phyloP scores from a whole-genome alignment of 1,140 invertebrate genomes.

The Aplysia californica region DNA sequence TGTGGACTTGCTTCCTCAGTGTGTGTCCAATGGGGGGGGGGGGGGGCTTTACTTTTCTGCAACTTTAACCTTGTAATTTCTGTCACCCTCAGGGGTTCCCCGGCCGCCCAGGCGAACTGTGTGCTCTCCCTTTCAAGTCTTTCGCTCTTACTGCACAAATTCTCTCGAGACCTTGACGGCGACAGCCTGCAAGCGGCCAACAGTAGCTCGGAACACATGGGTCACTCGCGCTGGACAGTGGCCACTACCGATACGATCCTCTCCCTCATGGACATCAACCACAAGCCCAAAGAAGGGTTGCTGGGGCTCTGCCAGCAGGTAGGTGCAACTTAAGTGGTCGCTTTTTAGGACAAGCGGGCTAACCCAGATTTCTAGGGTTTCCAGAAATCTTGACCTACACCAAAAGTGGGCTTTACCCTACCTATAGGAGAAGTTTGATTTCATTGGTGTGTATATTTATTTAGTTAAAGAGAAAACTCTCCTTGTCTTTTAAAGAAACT shows the following conservation, averaged over 20 bases:
- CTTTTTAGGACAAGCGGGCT: too few species aligned
- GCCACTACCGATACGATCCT: conserved; percentile 49
- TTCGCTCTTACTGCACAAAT: conserved; percentile 36
- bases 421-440: too few species aligned
- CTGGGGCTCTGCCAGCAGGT: conserved; percentile 53
- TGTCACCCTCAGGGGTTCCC: conserved; percentile 39
- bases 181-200: conserved; percentile 31
- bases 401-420: too few species aligned
- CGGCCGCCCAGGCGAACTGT: conserved; percentile 47
- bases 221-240: conserved; percentile 46
- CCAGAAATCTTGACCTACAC: too few species aligned
- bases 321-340: too few species aligned
- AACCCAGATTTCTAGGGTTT: too few species aligned
- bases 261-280: conserved; percentile 42
- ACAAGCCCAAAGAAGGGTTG: conserved; percentile 39
- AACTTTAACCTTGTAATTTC: background rate
- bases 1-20: too few species aligned
- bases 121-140: conserved; percentile 44
- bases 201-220: conserved; percentile 34
- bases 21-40: too few species aligned
- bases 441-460: too few species aligned
- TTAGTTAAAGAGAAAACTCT: too few species aligned
- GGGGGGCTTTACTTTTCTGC: too few species aligned
- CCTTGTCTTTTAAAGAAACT: too few species aligned
- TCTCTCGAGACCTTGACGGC: conserved; percentile 35